Evolutionary conservation across 2,888 invertebrate species (phyloP).

Genomic region (Corythucha ciliata): DNA sequence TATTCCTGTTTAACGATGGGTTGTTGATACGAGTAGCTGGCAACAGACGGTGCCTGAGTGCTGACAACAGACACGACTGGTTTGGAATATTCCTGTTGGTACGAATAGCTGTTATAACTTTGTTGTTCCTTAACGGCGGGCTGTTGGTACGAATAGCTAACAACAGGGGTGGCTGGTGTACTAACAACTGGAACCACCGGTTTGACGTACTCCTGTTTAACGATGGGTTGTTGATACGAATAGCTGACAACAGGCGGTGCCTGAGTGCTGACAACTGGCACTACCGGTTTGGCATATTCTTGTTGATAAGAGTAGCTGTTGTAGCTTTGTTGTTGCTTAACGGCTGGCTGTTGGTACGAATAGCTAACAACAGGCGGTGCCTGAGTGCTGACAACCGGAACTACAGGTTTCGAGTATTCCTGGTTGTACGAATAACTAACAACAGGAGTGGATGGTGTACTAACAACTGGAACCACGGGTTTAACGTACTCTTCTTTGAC

Average conservation of each 20-base stretch:
- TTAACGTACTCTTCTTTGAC: too few relatives aligned
- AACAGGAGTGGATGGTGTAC: conserved; percentile 37
- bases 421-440: conserved; percentile 21
- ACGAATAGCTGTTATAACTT: too few relatives aligned
- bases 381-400: conserved; percentile 30
- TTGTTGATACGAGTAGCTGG: conserved; percentile 24
- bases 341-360: conserved; percentile 21
- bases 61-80: conserved; percentile 12
- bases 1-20: conserved; percentile 27
- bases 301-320: too few relatives aligned
- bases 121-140: conserved; percentile 14
- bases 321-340: too few relatives aligned
- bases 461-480: conserved; percentile 24
- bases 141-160: conserved; percentile 21
- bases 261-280: conserved; percentile 35
- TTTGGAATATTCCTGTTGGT: too few relatives aligned
- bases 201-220: conserved; percentile 19
- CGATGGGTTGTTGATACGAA: conserved; percentile 16
- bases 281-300: conserved; percentile 10
- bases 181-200: conserved; percentile 20
- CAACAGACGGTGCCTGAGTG: conserved; percentile 25
- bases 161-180: conserved; percentile 23
- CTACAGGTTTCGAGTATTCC: conserved; percentile 9
- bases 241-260: conserved; percentile 29
- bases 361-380: conserved; percentile 22